A percentile compares a stretch with the other conserved stretches of the same genome.
Conservation (phyloP, 2,888 invertebrate species). For the Arctia plantaginis region DNA sequence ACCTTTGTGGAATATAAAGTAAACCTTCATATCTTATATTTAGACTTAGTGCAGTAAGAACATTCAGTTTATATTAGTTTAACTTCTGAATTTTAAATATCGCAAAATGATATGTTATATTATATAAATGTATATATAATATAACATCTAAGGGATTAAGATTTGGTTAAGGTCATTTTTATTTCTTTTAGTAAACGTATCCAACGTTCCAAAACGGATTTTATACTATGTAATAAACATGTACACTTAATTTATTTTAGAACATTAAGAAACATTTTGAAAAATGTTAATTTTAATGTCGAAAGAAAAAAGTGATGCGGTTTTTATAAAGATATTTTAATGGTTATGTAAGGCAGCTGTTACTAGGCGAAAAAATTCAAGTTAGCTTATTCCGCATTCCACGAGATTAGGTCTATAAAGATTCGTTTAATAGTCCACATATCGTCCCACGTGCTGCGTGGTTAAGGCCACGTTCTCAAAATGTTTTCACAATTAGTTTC, state of each 20-base stretch:
- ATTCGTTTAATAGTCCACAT: constrained; percentile 70
- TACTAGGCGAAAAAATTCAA: constrained; percentile 58
- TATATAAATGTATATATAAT: no score
- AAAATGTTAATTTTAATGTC: neutral
- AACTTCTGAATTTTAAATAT: neutral
- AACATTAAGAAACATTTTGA: neutral
- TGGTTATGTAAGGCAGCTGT: constrained; percentile 41
- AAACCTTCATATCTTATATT: no score
- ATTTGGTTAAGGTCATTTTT: neutral
- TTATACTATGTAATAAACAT: neutral
- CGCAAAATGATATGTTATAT: no score
- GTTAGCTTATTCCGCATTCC: constrained; percentile 73
- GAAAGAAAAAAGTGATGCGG: constrained; percentile 7
- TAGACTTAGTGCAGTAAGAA: no score
- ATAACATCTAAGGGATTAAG: no score
- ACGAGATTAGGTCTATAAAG: constrained; percentile 69
- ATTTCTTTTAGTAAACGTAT: neutral
- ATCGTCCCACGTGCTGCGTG: constrained; percentile 68
- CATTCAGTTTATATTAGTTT: neutral
- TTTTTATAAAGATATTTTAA: constrained; percentile 3
- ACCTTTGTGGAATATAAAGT: no score
- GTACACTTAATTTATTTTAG: neutral
- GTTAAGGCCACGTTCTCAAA: constrained; percentile 64
- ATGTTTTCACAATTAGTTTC: constrained; percentile 16
- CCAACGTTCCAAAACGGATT: neutral